phyloP scores from a whole-genome alignment of 2,113 vertebrate genomes.

The Hippocampus barbouri region DNA sequence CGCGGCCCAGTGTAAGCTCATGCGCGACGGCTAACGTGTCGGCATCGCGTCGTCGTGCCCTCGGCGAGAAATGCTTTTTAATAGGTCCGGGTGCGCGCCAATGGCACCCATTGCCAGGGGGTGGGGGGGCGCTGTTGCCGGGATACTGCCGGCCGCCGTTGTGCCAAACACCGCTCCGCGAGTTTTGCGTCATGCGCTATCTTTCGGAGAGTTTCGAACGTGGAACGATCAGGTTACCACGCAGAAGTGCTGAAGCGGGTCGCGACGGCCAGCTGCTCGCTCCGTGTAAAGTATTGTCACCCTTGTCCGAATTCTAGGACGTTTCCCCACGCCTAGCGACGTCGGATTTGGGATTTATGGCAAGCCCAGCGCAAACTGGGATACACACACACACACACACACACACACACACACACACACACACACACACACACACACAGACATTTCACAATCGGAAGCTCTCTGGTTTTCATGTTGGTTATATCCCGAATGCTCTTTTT shows the following conservation, averaged over 20 bases:
- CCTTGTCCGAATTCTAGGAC: constrained; percentile 3
- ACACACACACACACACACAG: too few species aligned
- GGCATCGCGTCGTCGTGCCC: constrained; percentile 79
- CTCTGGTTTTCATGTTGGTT: too few species aligned
- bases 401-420: too few species aligned
- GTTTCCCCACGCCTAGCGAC: neutral
- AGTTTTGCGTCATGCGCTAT: constrained; percentile 95
- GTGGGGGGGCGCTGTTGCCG: constrained; percentile 56
- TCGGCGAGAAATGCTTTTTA: constrained; percentile 63
- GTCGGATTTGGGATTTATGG: neutral
- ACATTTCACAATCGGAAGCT: too few species aligned
- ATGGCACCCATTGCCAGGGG: constrained; percentile 64
- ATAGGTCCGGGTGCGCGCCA: constrained; percentile 77
- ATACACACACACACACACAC: too few species aligned
- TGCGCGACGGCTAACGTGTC: constrained; percentile 68
- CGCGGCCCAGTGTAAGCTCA: constrained; percentile 67
- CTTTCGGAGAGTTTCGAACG: constrained; percentile 89
- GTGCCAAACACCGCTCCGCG: constrained; percentile 81
- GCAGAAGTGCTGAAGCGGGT: constrained; percentile 80
- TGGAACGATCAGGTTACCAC: constrained; percentile 85
- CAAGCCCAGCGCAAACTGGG: too few species aligned
- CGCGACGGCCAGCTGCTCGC: constrained; percentile 66
- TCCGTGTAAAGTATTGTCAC: constrained; percentile 71
- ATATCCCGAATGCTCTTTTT: too few species aligned
- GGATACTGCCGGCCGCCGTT: constrained; percentile 64